phyloP scores from a whole-genome alignment of 2,113 vertebrate genomes.

The Pelodiscus sinensis region DNA sequence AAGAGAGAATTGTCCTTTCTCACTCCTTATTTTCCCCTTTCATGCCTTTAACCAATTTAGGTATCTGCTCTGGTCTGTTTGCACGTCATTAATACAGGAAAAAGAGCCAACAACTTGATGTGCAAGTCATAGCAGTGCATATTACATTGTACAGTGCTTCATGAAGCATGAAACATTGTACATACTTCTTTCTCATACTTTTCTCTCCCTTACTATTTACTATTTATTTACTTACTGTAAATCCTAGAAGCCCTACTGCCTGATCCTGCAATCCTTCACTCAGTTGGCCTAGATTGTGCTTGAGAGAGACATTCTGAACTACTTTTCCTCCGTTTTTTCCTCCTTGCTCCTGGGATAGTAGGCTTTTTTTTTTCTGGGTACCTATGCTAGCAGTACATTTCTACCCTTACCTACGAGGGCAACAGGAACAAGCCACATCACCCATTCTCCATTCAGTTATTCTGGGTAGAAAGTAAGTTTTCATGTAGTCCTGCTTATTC shows the following conservation, averaged over 20 bases:
- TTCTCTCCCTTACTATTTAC: background rate
- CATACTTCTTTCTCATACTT: background rate
- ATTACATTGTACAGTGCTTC: background rate
- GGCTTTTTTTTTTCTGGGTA: background rate
- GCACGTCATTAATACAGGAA: background rate
- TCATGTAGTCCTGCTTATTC: background rate
- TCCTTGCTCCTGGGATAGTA: accelerated
- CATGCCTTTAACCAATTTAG: background rate
- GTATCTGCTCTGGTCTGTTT: background rate
- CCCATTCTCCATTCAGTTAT: background rate
- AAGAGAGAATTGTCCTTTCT: background rate
- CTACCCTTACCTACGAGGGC: background rate
- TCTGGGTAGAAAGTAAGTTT: background rate
- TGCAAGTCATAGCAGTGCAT: background rate
- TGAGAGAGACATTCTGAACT: accelerated
- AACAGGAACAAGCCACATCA: accelerated
- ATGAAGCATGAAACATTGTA: background rate
- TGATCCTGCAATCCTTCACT: background rate
- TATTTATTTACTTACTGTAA: background rate
- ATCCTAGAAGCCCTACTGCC: background rate
- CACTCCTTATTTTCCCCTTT: background rate
- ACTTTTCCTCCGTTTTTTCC: background rate
- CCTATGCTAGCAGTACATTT: too few species aligned
- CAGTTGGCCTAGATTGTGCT: background rate
- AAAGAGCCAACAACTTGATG: background rate